A percentile compares a stretch with the other conserved stretches of the same genome.
Evolutionary conservation across 2,888 invertebrate genomes (phyloP).

Genomic region (Myopa tessellatipennis): DNA sequence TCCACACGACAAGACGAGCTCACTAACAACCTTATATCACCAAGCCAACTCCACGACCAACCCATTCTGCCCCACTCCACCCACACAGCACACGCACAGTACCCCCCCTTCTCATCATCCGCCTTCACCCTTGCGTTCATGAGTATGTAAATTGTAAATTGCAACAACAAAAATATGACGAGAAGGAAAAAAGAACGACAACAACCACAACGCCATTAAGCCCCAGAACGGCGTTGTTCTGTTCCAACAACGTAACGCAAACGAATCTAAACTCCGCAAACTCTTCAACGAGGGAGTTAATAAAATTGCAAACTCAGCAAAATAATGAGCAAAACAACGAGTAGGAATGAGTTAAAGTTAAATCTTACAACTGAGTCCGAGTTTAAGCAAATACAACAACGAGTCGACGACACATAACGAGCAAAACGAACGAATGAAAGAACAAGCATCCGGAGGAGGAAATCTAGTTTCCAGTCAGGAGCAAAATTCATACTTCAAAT

Average conservation of each 20-base stretch:
- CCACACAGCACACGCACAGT: background rate
- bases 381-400: constrained; percentile 20
- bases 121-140: background rate
- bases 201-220: background rate
- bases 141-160: constrained; percentile 29
- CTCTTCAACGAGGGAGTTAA: constrained; percentile 30
- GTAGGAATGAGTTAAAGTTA: background rate
- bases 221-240: background rate
- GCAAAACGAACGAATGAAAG: background rate
- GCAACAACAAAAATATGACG: constrained; percentile 2
- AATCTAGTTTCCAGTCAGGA: background rate
- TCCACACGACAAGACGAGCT: background rate
- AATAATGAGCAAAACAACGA: constrained; percentile 16
- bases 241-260: constrained; percentile 2
- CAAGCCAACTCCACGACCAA: background rate
- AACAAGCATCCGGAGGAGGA: background rate
- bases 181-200: background rate
- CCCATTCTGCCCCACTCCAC: background rate
- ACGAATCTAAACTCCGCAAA: constrained; percentile 4
- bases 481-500: background rate
- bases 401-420: background rate
- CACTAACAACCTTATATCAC: constrained; percentile 1
- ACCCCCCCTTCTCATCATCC: background rate
- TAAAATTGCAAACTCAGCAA: constrained; percentile 37
- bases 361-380: background rate